Conservation (phyloP, 2,113 vertebrate species). For the Equus przewalskii region DNA sequence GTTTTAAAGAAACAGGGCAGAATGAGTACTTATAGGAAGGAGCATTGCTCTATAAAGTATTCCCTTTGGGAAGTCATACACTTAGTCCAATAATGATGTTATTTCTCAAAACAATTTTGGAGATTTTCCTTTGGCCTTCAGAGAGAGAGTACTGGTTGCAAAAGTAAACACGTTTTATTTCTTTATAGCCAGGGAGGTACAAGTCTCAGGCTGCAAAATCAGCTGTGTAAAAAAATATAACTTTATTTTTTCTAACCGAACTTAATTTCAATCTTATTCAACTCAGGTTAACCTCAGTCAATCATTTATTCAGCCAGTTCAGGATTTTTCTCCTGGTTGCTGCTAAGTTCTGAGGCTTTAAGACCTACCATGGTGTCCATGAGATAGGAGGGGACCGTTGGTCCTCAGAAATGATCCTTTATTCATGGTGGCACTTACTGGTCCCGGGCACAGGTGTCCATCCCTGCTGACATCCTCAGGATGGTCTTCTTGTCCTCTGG, state of each 20-base stretch:
- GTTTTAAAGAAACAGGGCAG: slow-evolving; percentile 62
- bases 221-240: not conserved
- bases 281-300: slow-evolving; percentile 28
- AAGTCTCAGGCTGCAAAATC: slow-evolving; percentile 60
- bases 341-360: not conserved
- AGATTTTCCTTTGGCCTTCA: slow-evolving; percentile 75
- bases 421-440: not conserved
- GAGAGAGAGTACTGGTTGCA: slow-evolving; percentile 56
- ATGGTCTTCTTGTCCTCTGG: not conserved
- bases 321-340: not conserved
- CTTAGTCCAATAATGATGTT: slow-evolving; percentile 76
- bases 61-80: slow-evolving; percentile 72
- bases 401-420: not conserved
- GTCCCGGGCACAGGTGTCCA: not conserved
- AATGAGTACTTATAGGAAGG: slow-evolving; percentile 43
- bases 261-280: slow-evolving; percentile 43
- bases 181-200: slow-evolving; percentile 41
- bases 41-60: slow-evolving; percentile 51
- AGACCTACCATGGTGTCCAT: not conserved
- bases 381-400: not conserved
- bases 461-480: not conserved
- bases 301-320: slow-evolving; percentile 48
- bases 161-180: slow-evolving; percentile 75
- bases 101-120: slow-evolving; percentile 80
- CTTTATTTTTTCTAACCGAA: slow-evolving; percentile 30